Percentiles rank a stretch among this genome's conserved stretches.
Evolutionary conservation across 2,797 vertebrate genomes (phyloP).

Genomic region (Tragelaphus eurycerus): DNA sequence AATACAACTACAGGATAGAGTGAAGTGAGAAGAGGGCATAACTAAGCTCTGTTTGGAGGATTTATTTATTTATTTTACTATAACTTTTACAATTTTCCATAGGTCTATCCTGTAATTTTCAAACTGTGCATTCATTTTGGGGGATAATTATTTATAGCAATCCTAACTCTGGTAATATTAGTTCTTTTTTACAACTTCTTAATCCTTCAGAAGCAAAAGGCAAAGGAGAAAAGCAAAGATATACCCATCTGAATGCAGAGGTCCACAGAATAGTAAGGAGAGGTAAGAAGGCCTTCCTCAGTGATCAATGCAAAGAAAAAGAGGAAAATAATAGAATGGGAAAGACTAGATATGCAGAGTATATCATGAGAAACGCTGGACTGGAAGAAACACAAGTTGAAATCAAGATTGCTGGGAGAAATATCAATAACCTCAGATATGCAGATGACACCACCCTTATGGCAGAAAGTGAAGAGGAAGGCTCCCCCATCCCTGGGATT

Average conservation of each 20-base stretch:
- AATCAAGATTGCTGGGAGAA: too few relatives aligned
- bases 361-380: too few relatives aligned
- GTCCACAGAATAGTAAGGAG: not conserved
- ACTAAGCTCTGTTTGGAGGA: not conserved
- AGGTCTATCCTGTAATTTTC: slow-evolving; percentile 43
- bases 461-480: not conserved
- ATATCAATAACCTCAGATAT: too few relatives aligned
- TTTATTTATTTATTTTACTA: not conserved
- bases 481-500: too few relatives aligned
- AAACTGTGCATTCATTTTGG: not conserved
- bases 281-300: not conserved
- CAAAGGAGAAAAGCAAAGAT: not conserved
- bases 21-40: not conserved
- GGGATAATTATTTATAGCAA: not conserved
- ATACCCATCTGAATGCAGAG: too few relatives aligned
- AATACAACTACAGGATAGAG: slow-evolving; percentile 27
- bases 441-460: too few relatives aligned
- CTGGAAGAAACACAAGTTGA: too few relatives aligned
- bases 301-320: not conserved
- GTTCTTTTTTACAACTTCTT: not conserved
- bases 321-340: not conserved
- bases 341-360: not conserved
- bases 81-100: slow-evolving; percentile 22
- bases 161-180: not conserved
- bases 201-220: not conserved